Base-by-base conservation (phyloP, 2,888 invertebrate species). In the Drosophila niveifrons region DNA sequence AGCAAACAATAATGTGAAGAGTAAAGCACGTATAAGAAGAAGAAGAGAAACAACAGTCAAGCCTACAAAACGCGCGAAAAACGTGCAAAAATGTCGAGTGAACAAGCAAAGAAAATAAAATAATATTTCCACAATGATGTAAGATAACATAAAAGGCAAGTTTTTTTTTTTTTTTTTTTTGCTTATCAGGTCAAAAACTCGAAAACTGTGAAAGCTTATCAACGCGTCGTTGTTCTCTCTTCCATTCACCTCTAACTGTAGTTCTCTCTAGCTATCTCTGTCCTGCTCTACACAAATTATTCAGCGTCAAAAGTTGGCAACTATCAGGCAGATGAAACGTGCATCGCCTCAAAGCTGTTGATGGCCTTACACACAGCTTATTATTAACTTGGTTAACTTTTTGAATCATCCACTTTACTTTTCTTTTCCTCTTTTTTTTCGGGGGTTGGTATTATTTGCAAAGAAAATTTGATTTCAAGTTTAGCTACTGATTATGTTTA, bases 311-410 rank as follows among this genome's bases (percentile, higher is more conserved):
- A 74, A 74, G 77, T 66, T 74, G 31, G 31, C 59, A 44, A n/a
- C 43, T 65, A 64, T 76, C 77, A 76, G 72, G 46, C 72, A 64
- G 77, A 61, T 64, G 57, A 61, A 64, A 64, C 76, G 76, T 69
- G 70, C 72, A 48, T 47, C 29, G 17, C 31, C 64, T 52, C 17
- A 52, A 52, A 53, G 57, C 72, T 10, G 56, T 53, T 69, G 43
- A 41, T 44, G 10, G 67, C 61, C 34, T 1, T 11, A 36, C 31
- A 39, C n/a, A 52, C 34, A 48, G 55, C 57, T 76, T 71, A 75
- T 80, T 82, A 70, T 65, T 80, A 71, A 70, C 57, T 81, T 70
- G 63, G 52, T 64, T 68, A 79, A 79, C 76, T 70, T 80, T 61
- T 55, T 67, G 66, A 67, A 56, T 58, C 51, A 9, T 23, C 9